phyloP scores from a whole-genome alignment of 2,113 vertebrate species.

The Lucifuga dentata region DNA sequence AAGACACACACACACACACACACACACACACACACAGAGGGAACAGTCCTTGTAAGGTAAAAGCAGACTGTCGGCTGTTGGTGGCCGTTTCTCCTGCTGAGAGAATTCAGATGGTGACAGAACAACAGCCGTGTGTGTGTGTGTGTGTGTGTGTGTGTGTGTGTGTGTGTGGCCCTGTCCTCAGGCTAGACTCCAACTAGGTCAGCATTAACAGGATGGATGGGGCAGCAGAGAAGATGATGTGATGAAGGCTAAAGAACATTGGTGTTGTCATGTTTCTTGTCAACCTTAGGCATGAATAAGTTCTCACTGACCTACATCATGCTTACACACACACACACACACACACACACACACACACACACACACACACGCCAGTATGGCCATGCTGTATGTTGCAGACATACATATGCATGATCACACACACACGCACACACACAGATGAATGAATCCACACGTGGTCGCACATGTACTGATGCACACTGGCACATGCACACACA shows the following conservation, averaged over 20 bases:
- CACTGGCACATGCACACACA: no score
- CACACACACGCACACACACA: not conserved
- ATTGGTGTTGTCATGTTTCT: conserved; percentile 62
- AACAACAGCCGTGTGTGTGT: conserved; percentile 9
- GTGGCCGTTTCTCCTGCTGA: no score
- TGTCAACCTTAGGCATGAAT: conserved; percentile 67
- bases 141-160: conserved; percentile 1
- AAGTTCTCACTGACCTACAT: conserved; percentile 74
- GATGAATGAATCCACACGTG: no score
- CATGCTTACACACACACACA: conserved; percentile 36
- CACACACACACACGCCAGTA: not conserved
- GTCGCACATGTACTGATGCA: no score
- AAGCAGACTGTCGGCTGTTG: not conserved
- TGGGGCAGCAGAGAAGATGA: conserved; percentile 16
- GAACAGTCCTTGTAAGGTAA: conserved; percentile 23
- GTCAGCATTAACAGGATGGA: conserved; percentile 57
- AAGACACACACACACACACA: no score
- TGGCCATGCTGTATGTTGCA: not conserved
- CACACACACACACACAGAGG: not conserved
- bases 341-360: conserved; percentile 29
- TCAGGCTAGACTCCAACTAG: conserved; percentile 62
- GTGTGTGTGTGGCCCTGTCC: conserved; percentile 29
- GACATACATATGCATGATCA: not conserved
- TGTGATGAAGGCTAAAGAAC: conserved; percentile 11
- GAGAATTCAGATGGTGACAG: conserved; percentile 10